These are phyloP conservation scores for Xanthorhoe designata DNA, from an alignment of 2,888 invertebrate genomes.

Conservation along the genomic window DNA sequence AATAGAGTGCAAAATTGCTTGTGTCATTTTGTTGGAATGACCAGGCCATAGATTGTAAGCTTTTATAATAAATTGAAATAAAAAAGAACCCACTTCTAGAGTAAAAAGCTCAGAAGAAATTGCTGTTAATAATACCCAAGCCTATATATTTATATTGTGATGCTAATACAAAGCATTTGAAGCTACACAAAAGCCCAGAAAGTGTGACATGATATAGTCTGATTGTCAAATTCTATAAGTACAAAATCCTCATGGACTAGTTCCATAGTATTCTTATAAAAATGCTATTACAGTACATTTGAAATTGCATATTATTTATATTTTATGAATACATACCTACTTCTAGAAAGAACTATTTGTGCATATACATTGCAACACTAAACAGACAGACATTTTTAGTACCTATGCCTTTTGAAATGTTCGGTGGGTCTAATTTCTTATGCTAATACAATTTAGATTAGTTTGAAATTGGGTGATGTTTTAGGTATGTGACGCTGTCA, in stretches of 20 bases:
- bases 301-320: conserved; percentile 22
- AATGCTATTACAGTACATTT: conserved; percentile 33
- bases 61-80: background rate
- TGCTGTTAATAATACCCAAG: conserved; percentile 1
- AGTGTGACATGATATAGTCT: conserved; percentile 9
- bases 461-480: conserved; percentile 11
- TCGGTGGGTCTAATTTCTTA: conserved; percentile 35
- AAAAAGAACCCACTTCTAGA: background rate
- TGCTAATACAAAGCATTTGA: conserved; percentile 24
- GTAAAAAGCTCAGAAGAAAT: too few relatives aligned
- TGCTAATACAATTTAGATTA: conserved; percentile 27
- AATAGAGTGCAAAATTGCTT: background rate
- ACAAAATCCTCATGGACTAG: conserved; percentile 42
- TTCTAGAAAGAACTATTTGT: conserved; percentile 26
- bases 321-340: conserved; percentile 28
- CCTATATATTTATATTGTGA: conserved; percentile 7
- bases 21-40: background rate
- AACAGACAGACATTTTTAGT: conserved; percentile 17
- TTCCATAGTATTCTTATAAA: conserved; percentile 30
- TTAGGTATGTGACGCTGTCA: background rate
- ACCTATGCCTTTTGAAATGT: conserved; percentile 24
- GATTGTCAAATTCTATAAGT: conserved; percentile 32
- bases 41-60: background rate
- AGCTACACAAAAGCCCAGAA: conserved; percentile 9
- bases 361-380: conserved; percentile 29